A percentile compares a stretch with the other conserved stretches of the same genome.
Conservation (phyloP, 2,113 vertebrate genomes). For the Chauna torquata region DNA sequence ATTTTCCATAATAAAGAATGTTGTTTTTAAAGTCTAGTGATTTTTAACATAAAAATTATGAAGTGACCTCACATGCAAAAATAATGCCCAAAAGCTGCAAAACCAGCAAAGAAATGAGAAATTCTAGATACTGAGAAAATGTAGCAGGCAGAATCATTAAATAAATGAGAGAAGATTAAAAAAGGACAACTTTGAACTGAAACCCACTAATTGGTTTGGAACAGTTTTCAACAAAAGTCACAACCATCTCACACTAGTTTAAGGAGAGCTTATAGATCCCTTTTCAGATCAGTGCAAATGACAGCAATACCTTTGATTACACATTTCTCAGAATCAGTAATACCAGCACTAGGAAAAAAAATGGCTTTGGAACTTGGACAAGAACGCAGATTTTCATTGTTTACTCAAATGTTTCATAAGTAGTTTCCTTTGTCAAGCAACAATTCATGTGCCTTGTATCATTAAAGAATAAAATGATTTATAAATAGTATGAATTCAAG, state of each 20-base stretch:
- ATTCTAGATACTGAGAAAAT: slow-evolving; percentile 35
- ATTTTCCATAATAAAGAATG: slow-evolving; percentile 55
- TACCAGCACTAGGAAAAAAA: neutral
- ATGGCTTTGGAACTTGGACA: neutral
- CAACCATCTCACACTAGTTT: neutral
- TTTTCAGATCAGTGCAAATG: neutral
- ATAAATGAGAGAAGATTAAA: slow-evolving; percentile 13
- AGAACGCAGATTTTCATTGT: slow-evolving; percentile 41
- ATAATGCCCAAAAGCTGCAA: slow-evolving; percentile 7
- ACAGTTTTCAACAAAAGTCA: neutral
- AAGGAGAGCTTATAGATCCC: neutral
- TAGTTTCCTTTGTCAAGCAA: slow-evolving; percentile 36
- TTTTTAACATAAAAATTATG: slow-evolving; percentile 32
- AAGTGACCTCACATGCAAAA: slow-evolving; percentile 39
- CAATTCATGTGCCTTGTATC: slow-evolving; percentile 17
- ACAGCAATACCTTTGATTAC: neutral
- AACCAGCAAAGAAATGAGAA: slow-evolving; percentile 53
- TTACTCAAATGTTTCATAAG: slow-evolving; percentile 32
- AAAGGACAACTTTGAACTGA: neutral
- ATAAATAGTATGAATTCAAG: slow-evolving; percentile 58
- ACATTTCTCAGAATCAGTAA: neutral
- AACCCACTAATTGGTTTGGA: neutral
- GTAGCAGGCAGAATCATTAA: neutral
- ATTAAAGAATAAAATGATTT: neutral
- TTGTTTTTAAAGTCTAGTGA: slow-evolving; percentile 40